These are phyloP conservation scores for Drosophila ironensis DNA, from an alignment of 1,140 invertebrate species.

Conservation along the genomic window DNA sequence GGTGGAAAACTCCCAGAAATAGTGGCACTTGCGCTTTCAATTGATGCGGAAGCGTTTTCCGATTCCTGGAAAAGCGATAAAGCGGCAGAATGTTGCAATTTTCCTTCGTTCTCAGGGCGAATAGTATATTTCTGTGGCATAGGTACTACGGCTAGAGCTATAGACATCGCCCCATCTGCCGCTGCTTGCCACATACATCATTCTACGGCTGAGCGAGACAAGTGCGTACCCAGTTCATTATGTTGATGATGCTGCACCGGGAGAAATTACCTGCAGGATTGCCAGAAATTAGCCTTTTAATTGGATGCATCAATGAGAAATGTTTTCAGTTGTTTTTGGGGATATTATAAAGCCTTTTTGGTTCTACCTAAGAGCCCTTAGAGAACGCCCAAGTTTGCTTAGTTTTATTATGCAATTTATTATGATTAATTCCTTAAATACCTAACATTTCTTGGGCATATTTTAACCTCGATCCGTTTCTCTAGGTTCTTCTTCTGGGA, in stretches of 20 bases:
- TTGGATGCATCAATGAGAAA: not conserved
- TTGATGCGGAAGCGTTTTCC: slow-evolving; percentile 69
- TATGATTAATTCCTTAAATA: too few species aligned
- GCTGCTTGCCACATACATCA: slow-evolving; percentile 63
- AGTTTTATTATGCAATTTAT: too few species aligned
- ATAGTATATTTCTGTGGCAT: slow-evolving; percentile 4
- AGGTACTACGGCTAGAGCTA: slow-evolving; percentile 26
- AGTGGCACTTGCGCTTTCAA: slow-evolving; percentile 39
- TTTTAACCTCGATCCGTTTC: too few species aligned
- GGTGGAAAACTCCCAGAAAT: slow-evolving; percentile 9
- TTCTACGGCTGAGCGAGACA: slow-evolving; percentile 73
- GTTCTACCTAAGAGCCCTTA: too few species aligned
- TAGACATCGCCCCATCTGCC: slow-evolving; percentile 33
- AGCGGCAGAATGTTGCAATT: slow-evolving; percentile 44
- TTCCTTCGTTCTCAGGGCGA: slow-evolving; percentile 7
- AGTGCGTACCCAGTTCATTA: slow-evolving; percentile 80
- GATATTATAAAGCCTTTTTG: not conserved
- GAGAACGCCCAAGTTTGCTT: too few species aligned
- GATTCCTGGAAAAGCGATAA: slow-evolving; percentile 75
- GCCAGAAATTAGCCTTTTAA: too few species aligned
- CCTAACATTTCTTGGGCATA: too few species aligned
- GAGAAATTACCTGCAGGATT: not conserved
- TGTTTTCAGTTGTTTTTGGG: not conserved
- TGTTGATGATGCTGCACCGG: slow-evolving; percentile 21
- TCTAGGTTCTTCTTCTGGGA: not conserved